Evolutionary conservation across 2,113 vertebrate species (phyloP).

Genomic region (Lepidothrix coronata): DNA sequence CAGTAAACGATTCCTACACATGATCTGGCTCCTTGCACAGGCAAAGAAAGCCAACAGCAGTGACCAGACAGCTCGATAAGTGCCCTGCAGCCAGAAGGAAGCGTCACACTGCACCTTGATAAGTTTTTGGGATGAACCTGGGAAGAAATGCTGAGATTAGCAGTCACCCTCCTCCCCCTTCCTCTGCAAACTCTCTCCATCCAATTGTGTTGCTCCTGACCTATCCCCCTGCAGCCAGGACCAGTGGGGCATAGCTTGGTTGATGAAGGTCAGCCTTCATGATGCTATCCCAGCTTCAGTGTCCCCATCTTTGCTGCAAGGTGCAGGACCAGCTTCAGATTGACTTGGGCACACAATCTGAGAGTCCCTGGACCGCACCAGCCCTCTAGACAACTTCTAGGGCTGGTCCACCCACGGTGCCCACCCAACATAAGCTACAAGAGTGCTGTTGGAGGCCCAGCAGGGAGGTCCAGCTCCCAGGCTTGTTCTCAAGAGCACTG

Average conservation of each 20-base stretch:
- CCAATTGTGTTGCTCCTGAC: rapidly evolving
- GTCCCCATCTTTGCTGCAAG: not conserved
- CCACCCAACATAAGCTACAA: not conserved
- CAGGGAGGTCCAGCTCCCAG: not conserved
- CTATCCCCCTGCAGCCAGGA: not conserved
- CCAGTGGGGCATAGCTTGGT: not conserved
- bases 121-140: not conserved
- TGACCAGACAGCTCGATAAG: rapidly evolving
- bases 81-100: not conserved
- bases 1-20: not conserved
- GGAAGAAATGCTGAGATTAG: not conserved
- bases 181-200: not conserved
- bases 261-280: not conserved
- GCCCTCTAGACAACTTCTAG: not conserved
- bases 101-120: too few species aligned
- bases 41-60: not conserved
- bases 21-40: not conserved
- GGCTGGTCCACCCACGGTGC: not conserved
- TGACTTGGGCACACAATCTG: not conserved
- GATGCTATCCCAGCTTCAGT: not conserved
- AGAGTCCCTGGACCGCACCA: not conserved
- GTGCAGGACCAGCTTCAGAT: not conserved
- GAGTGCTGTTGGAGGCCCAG: not conserved
- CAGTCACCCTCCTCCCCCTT: not conserved
- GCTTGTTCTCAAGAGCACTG: not conserved